Evolutionary conservation across 23 tunicate species (phyloP).

Genomic region (Halocynthia roretzi): DNA sequence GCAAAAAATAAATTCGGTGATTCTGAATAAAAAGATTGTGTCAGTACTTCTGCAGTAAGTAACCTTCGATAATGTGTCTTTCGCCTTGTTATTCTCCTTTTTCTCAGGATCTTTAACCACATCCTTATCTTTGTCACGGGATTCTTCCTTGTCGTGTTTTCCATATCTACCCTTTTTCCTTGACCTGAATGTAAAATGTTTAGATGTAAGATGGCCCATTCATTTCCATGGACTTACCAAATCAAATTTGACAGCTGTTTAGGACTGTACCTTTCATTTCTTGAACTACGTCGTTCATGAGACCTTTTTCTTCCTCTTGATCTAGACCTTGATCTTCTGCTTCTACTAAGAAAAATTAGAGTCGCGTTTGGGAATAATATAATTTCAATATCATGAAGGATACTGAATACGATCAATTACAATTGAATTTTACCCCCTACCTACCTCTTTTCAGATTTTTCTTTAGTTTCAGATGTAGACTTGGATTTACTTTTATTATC

Average conservation of each 20-base stretch:
- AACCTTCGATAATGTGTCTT: neutral
- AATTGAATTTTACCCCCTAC: neutral
- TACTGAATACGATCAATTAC: too few species aligned
- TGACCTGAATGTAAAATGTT: slow-evolving; percentile 23
- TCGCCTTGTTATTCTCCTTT: slow-evolving; percentile 16
- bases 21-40: neutral
- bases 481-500: slow-evolving; percentile 2
- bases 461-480: neutral
- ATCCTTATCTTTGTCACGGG: slow-evolving; percentile 15
- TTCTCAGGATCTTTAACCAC: neutral
- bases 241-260: too few species aligned
- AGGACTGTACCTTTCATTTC: slow-evolving; percentile 3
- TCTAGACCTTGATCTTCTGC: slow-evolving; percentile 38
- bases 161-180: slow-evolving; percentile 29
- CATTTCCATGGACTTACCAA: too few species aligned
- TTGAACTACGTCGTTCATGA: slow-evolving; percentile 50
- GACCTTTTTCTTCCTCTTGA: slow-evolving; percentile 23
- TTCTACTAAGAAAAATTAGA: neutral
- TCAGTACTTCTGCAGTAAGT: too few species aligned
- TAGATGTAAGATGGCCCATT: too few species aligned
- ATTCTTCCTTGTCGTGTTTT: neutral
- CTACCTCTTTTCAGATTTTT: neutral
- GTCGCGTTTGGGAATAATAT: too few species aligned
- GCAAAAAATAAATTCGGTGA: neutral
- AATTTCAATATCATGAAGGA: too few species aligned